Base-by-base conservation (phyloP, 2,113 vertebrate species). In the Paedocypris sp. region DNA sequence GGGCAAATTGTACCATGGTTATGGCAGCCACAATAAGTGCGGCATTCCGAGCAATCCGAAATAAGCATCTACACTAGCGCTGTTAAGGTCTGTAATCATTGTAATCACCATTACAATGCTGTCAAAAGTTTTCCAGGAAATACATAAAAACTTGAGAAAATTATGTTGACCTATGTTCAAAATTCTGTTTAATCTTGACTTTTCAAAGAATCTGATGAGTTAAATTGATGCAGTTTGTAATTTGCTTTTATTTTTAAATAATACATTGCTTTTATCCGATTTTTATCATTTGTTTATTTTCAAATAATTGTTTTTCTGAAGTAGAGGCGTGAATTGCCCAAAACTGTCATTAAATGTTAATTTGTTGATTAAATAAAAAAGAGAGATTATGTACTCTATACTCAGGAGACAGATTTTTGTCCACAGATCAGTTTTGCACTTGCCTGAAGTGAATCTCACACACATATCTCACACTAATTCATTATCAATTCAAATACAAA, bases 401-500 rank as follows among this genome's bases (percentile, higher is more conserved):
- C 86, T 91, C 88, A 88, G 87, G 85, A 85, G 85, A 87, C 83
- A 29, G 87, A 85, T 90, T 90, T 89, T 87, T 86, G 81, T 83
- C 84, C 86, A 89, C 84, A 83, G 80, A 89, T 83, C 89, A 85
- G 86, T 88, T 89, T 83, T 87, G 83, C 82, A 85, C 83, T 91
- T 87, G 77, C 80, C 77, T 81, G 79, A 89, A 90, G 83, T 90
- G 90, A 92, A 92, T 89, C n/a, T n/a, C n/a, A n/a, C n/a, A n/a
- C n/a, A n/a, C 91, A 88, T 90, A 92, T 92, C 91, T 91, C 90
- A 94, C 90, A 88, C 95, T 92, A 95, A 89, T 86, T 92, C 90
- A 94, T 97, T 96, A 94, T 86, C 83, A 89, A 93, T 89, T 89
- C 86, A 93, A 91, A 95, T 93, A 87, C 85, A 90, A 93, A 92